Evolutionary conservation across 2,888 invertebrate species (phyloP).

Genomic region (Trissolcus japonicus): DNA sequence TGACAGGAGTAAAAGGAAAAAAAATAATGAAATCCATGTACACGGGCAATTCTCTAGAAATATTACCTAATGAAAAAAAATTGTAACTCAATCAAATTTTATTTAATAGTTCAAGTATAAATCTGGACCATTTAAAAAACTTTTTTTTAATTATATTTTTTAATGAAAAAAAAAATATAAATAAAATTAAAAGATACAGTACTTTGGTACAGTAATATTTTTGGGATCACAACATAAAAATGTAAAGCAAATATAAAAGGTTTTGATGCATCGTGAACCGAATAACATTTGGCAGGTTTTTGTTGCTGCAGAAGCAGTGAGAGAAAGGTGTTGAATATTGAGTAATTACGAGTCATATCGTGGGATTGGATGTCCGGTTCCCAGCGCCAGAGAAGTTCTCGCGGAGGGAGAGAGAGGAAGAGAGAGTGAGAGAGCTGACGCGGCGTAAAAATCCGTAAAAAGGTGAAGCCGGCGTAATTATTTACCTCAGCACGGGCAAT

Average conservation of each 20-base stretch:
- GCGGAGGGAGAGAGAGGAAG: background rate
- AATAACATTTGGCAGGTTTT: constrained; percentile 10
- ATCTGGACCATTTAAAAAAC: too few relatives aligned
- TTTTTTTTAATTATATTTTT: too few relatives aligned
- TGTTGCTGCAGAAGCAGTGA: constrained; percentile 9
- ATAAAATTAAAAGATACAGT: too few relatives aligned
- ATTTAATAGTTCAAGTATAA: too few relatives aligned
- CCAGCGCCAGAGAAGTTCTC: background rate
- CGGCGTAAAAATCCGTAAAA: constrained; percentile 28
- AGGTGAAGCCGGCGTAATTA: constrained; percentile 52
- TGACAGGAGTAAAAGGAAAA: too few relatives aligned
- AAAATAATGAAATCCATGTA: too few relatives aligned
- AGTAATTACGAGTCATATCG: constrained; percentile 51
- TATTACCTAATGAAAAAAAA: too few relatives aligned
- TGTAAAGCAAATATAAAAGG: background rate
- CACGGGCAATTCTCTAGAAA: too few relatives aligned
- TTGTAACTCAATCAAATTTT: too few relatives aligned
- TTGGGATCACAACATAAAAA: too few relatives aligned
- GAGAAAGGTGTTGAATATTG: constrained; percentile 34
- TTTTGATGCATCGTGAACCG: background rate
- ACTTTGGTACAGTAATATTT: too few relatives aligned
- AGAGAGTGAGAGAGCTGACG: constrained; percentile 6
- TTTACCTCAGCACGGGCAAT: constrained; percentile 48
- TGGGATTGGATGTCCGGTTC: constrained; percentile 4
- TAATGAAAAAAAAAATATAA: too few relatives aligned